phyloP scores from a whole-genome alignment of 2,113 vertebrate species.

The Engraulis encrasicolus region DNA sequence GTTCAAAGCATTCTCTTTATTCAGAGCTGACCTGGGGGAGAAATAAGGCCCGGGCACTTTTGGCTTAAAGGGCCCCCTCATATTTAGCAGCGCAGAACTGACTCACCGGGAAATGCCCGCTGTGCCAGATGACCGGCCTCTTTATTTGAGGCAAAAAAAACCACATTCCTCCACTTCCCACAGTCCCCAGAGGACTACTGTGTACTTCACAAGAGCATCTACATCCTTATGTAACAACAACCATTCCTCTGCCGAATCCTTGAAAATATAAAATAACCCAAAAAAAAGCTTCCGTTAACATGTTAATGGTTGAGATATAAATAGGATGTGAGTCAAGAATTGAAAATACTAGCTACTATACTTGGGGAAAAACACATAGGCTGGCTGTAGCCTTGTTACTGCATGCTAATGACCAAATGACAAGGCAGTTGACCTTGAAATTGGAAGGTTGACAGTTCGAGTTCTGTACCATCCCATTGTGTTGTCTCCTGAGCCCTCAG shows the following conservation, averaged over 20 bases:
- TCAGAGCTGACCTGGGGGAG: no score
- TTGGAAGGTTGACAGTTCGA: no score
- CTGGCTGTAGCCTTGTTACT: not conserved
- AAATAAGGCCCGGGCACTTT: no score
- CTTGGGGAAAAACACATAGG: not conserved
- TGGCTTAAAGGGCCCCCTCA: no score
- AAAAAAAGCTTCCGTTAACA: not conserved
- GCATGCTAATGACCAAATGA: not conserved
- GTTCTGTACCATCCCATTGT: no score
- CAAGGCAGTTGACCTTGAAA: no score
- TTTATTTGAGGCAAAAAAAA: not conserved
- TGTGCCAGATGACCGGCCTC: no score
- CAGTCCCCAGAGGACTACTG: not conserved
- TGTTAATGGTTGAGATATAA: not conserved
- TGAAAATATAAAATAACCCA: not conserved
- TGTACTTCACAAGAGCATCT: slow-evolving; percentile 8
- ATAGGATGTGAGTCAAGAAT: not conserved
- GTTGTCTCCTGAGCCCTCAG: no score
- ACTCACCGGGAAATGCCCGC: no score
- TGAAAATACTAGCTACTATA: not conserved
- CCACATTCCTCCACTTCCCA: not conserved
- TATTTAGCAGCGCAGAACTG: no score
- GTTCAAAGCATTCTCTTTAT: not conserved
- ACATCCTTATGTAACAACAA: not conserved
- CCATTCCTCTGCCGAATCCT: not conserved